These are phyloP conservation scores for Matsumyia berberina DNA, from an alignment of 2,888 invertebrate genomes.

Conservation along the genomic window DNA sequence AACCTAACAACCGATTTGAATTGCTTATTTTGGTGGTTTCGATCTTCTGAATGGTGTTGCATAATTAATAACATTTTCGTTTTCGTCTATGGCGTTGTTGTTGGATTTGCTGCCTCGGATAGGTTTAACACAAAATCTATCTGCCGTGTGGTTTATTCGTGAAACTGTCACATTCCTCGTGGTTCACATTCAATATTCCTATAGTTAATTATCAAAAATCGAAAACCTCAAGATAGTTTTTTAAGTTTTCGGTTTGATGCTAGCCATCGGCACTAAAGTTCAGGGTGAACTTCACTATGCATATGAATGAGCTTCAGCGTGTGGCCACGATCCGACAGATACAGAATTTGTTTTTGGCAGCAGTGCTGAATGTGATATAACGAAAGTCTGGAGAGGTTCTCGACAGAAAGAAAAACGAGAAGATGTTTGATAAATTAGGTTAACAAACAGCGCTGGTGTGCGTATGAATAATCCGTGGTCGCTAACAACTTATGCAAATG, in stretches of 20 bases:
- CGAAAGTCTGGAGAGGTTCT: constrained; percentile 8
- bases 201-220: constrained; percentile 9
- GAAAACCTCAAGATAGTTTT: constrained; percentile 1
- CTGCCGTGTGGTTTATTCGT: neutral
- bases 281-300: constrained; percentile 50
- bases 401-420: constrained; percentile 1
- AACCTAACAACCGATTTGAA: constrained; percentile 29
- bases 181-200: constrained; percentile 16
- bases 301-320: constrained; percentile 43
- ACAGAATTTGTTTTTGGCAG: constrained; percentile 15
- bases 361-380: neutral
- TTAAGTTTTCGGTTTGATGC: neutral
- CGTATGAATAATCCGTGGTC: constrained; percentile 1
- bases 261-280: constrained; percentile 39
- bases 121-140: constrained; percentile 1
- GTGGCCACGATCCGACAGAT: constrained; percentile 30
- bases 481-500: constrained; percentile 35
- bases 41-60: constrained; percentile 31
- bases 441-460: constrained; percentile 23
- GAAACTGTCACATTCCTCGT: constrained; percentile 12
- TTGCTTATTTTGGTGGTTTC: constrained; percentile 34
- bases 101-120: neutral
- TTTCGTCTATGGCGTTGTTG: constrained; percentile 7
- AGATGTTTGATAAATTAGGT: constrained; percentile 26
- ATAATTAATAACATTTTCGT: constrained; percentile 37